phyloP scores from a whole-genome alignment of 2,888 invertebrate species.

The Tiphia femorata region DNA sequence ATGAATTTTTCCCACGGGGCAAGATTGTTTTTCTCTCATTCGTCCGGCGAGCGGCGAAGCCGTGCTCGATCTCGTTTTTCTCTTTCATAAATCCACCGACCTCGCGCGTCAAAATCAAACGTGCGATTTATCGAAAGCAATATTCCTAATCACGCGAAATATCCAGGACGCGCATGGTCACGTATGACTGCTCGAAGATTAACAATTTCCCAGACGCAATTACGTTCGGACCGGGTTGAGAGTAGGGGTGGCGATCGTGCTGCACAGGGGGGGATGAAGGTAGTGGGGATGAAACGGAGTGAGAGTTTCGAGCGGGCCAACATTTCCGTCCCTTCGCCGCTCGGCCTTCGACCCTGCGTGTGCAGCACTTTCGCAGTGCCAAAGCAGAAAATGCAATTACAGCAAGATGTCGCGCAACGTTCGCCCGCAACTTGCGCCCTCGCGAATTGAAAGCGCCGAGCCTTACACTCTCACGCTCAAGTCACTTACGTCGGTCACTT shows the following conservation, averaged over 20 bases:
- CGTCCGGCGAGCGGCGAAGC: no score
- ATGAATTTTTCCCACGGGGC: no score
- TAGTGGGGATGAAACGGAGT: no score
- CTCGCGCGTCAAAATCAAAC: no score
- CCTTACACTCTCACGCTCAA: neutral
- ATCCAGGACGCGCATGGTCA: neutral
- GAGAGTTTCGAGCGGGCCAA: no score
- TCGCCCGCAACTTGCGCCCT: no score
- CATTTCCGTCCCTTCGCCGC: no score
- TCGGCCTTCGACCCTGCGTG: neutral
- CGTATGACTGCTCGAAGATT: neutral
- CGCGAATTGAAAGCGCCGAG: neutral
- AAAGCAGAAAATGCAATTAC: conserved; percentile 18
- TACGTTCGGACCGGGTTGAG: neutral
- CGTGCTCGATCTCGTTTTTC: no score
- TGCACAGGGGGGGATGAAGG: neutral
- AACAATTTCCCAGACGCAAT: neutral
- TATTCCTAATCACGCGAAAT: no score
- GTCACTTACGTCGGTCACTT: conserved; percentile 13
- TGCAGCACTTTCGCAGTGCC: conserved; percentile 6
- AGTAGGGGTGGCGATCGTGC: neutral
- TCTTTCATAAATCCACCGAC: no score
- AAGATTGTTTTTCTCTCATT: no score
- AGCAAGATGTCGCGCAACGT: conserved; percentile 17
- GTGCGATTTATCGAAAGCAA: no score